Percentiles rank a stretch among this genome's conserved stretches.
These are phyloP conservation scores for Helobdella robusta DNA, from an alignment of 2,888 invertebrate genomes.

Conservation along the genomic window DNA sequence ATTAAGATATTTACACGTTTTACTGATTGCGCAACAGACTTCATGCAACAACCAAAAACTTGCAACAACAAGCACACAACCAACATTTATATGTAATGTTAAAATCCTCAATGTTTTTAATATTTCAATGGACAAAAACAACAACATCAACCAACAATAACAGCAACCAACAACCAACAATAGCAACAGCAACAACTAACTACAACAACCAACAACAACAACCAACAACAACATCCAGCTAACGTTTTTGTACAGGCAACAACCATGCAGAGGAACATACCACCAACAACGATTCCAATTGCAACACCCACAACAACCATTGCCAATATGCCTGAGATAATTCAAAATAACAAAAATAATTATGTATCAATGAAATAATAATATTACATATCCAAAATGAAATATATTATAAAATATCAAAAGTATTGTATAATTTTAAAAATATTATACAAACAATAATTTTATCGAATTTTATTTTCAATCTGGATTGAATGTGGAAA, in stretches of 20 bases:
- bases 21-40: too few relatives aligned
- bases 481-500: background rate
- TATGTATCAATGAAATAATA: background rate
- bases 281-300: conserved; percentile 32
- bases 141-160: too few relatives aligned
- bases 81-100: too few relatives aligned
- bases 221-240: too few relatives aligned
- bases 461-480: background rate
- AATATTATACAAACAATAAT: background rate
- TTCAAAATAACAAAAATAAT: background rate
- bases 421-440: background rate
- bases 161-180: too few relatives aligned
- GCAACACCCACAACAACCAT: conserved; percentile 33
- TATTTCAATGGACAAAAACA: too few relatives aligned
- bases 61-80: too few relatives aligned
- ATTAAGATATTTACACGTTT: too few relatives aligned
- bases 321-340: conserved; percentile 29
- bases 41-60: too few relatives aligned
- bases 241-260: conserved; percentile 31
- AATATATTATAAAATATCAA: background rate
- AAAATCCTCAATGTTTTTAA: too few relatives aligned
- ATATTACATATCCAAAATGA: background rate
- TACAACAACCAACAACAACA: too few relatives aligned
- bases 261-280: conserved; percentile 30
- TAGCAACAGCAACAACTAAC: too few relatives aligned